Percentiles rank a stretch among this genome's conserved stretches.
Evolutionary conservation across 2,888 invertebrate genomes (phyloP).

Genomic region (Drosophila monieri): DNA sequence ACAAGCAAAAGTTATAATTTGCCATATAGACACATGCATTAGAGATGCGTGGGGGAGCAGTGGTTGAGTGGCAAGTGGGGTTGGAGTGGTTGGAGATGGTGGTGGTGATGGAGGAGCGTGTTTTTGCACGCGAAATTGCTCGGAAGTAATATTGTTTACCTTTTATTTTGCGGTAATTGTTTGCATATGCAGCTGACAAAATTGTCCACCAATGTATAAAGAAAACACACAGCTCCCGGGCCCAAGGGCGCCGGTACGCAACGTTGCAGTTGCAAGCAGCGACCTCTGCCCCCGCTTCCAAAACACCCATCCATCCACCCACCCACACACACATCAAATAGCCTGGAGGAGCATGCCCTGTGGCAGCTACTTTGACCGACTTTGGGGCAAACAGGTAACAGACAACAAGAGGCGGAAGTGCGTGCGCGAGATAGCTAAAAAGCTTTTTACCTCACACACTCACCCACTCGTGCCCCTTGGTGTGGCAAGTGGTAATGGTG

Average conservation of each 20-base stretch:
- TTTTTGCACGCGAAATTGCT: constrained; percentile 69
- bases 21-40: constrained; percentile 52
- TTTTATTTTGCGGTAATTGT: constrained; percentile 78
- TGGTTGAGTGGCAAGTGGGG: constrained; percentile 2
- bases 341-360: constrained; percentile 40
- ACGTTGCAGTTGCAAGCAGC: neutral
- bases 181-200: constrained; percentile 72
- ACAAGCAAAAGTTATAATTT: constrained; percentile 49
- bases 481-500: neutral
- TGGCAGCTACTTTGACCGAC: constrained; percentile 9
- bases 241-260: neutral
- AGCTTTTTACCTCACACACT: constrained; percentile 52
- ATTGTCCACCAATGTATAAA: constrained; percentile 66
- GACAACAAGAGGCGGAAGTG: constrained; percentile 73
- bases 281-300: neutral
- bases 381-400: constrained; percentile 19
- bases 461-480: neutral
- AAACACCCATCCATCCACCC: constrained; percentile 21
- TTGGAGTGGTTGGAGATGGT: neutral
- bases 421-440: constrained; percentile 64
- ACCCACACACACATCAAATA: constrained; percentile 50
- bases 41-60: constrained; percentile 28
- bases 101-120: constrained; percentile 25
- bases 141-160: constrained; percentile 78
- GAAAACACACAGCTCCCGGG: constrained; percentile 37